Evolutionary conservation across 2,797 vertebrate genomes (phyloP).

Genomic region (Lepidocolaptes lacrymiger): DNA sequence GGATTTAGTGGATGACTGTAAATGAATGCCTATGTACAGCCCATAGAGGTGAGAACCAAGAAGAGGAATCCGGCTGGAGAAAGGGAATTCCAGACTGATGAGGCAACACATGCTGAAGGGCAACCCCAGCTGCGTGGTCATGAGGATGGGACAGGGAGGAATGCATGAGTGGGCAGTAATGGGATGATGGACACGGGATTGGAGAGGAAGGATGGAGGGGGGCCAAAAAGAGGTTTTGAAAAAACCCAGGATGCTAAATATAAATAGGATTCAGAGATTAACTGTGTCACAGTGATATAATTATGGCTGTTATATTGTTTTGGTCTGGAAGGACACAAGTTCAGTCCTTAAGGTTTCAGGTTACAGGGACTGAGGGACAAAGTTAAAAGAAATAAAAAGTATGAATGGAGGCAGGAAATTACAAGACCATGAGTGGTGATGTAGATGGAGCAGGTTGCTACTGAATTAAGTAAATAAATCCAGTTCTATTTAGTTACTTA

Average conservation of each 20-base stretch:
- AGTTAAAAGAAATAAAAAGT: background rate
- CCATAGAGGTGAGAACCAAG: background rate
- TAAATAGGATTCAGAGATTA: slow-evolving; percentile 17
- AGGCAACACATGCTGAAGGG: background rate
- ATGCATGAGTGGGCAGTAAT: slow-evolving; percentile 55
- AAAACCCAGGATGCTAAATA: slow-evolving; percentile 35
- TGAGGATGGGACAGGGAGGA: slow-evolving; percentile 2
- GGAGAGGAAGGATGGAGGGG: background rate
- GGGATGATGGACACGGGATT: slow-evolving; percentile 7
- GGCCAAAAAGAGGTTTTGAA: slow-evolving; percentile 33
- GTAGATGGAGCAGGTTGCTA: background rate
- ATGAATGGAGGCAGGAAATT: background rate
- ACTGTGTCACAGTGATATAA: slow-evolving; percentile 25
- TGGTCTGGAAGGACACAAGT: background rate
- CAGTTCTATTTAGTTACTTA: background rate
- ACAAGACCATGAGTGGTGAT: background rate
- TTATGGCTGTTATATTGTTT: background rate
- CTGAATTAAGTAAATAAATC: slow-evolving; percentile 3
- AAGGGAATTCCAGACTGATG: slow-evolving; percentile 9
- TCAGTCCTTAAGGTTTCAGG: background rate
- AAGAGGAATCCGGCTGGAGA: background rate
- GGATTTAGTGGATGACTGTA: background rate
- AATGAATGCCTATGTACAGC: accelerated
- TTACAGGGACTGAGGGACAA: background rate
- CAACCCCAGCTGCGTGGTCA: slow-evolving; percentile 41